A percentile compares a stretch with the other conserved stretches of the same genome.
These are phyloP conservation scores for Oncorhynchus masou DNA, from an alignment of 2,113 vertebrate genomes.

Conservation along the genomic window DNA sequence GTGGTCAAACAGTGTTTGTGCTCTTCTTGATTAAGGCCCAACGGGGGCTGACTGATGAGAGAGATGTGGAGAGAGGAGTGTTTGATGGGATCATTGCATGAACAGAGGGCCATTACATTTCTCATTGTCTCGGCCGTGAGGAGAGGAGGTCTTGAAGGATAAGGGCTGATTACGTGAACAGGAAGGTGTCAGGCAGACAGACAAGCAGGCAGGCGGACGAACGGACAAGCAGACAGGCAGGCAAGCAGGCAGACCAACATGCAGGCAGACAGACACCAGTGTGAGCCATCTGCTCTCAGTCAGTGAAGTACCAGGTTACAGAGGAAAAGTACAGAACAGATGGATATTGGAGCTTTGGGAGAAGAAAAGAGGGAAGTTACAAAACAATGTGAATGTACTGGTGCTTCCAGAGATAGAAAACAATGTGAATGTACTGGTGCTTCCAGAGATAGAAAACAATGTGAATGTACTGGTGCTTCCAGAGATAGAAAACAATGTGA, in stretches of 20 bases:
- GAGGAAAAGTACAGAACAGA: slow-evolving; percentile 34
- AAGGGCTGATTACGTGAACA: too few relatives aligned
- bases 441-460: too few relatives aligned
- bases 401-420: too few relatives aligned
- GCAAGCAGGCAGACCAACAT: too few relatives aligned
- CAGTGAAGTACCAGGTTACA: slow-evolving; percentile 20
- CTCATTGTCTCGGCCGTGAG: slow-evolving; percentile 41
- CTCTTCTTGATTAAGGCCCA: slow-evolving; percentile 21
- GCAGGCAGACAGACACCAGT: slow-evolving; percentile 20
- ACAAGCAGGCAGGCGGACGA: too few relatives aligned
- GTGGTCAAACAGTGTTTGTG: neutral
- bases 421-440: too few relatives aligned
- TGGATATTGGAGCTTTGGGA: neutral
- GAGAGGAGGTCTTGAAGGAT: slow-evolving; percentile 25
- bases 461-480: too few relatives aligned
- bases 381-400: too few relatives aligned
- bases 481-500: too few relatives aligned
- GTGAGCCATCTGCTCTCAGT: slow-evolving; percentile 28
- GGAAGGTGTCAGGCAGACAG: too few relatives aligned
- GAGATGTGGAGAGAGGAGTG: slow-evolving; percentile 24
- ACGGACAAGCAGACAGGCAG: too few relatives aligned
- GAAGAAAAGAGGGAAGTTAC: slow-evolving; percentile 3
- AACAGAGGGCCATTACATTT: slow-evolving; percentile 28
- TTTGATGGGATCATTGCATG: slow-evolving; percentile 35
- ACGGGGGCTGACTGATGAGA: slow-evolving; percentile 13